A percentile compares a stretch with the other conserved stretches of the same genome.
phyloP scores from a whole-genome alignment of 23 tunicate genomes.

The Clavelina lepadiformis region DNA sequence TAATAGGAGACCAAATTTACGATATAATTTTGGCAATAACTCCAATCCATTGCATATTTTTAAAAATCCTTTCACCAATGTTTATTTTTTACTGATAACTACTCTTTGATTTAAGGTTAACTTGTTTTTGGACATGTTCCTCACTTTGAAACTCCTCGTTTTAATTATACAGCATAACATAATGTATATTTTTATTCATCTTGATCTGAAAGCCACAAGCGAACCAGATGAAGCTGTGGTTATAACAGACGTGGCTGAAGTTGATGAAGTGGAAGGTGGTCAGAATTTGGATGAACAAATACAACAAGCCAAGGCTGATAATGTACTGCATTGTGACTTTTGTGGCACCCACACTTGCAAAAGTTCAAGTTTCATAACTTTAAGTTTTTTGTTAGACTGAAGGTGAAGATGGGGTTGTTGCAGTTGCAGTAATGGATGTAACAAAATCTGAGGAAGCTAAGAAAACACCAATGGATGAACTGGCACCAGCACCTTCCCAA shows the following conservation, averaged over 20 bases:
- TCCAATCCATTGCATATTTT: too few species aligned
- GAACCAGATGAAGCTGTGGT: constrained; percentile 25
- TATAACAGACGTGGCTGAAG: constrained; percentile 23
- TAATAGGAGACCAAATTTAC: too few species aligned
- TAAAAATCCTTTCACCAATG: too few species aligned
- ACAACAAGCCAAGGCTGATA: constrained; percentile 30
- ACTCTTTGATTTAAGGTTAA: too few species aligned
- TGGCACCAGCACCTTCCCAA: constrained; percentile 64
- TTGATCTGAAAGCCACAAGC: too few species aligned
- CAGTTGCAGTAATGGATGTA: neutral
- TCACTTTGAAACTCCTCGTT: too few species aligned
- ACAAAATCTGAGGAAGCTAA: constrained; percentile 1
- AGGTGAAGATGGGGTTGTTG: constrained; percentile 8
- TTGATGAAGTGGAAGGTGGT: constrained; percentile 27
- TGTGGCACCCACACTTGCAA: neutral
- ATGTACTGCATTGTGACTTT: constrained; percentile 1
- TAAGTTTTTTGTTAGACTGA: too few species aligned
- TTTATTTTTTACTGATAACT: too few species aligned
- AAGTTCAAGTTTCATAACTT: neutral
- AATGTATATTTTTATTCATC: too few species aligned
- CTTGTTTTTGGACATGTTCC: too few species aligned
- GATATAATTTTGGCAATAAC: too few species aligned
- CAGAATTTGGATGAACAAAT: constrained; percentile 38
- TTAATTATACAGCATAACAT: too few species aligned
- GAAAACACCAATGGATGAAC: constrained; percentile 40